Evolutionary conservation across 2,113 vertebrate species (phyloP).

Genomic region (Acrocephalus arundinaceus): DNA sequence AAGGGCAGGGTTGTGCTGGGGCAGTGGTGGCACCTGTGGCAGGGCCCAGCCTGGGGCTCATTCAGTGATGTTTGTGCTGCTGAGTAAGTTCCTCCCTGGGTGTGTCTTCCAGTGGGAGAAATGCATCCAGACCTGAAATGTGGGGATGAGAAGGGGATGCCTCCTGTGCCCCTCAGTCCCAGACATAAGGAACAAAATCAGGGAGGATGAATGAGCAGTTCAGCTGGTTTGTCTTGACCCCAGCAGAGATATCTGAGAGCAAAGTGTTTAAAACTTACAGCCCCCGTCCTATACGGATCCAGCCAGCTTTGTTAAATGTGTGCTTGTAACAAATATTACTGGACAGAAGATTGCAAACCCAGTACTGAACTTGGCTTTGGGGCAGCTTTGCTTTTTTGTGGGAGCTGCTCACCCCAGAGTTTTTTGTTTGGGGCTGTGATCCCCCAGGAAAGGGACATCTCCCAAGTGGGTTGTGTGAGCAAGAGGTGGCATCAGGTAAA

Average conservation of each 20-base stretch:
- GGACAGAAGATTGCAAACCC: background rate
- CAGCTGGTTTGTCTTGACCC: background rate
- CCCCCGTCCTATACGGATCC: background rate
- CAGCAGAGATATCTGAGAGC: background rate
- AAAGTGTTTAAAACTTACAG: background rate
- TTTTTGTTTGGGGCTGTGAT: background rate
- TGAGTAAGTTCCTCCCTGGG: background rate
- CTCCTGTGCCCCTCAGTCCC: no score
- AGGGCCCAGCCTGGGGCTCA: background rate
- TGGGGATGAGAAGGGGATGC: background rate
- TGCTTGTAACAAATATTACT: background rate
- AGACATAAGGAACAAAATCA: background rate
- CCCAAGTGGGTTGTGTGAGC: accelerated
- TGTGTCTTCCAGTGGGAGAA: accelerated
- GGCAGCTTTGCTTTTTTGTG: background rate
- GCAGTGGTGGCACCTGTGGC: background rate
- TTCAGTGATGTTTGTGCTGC: background rate
- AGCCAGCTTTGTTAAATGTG: background rate
- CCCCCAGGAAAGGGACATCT: background rate
- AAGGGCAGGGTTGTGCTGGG: background rate
- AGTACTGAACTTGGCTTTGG: background rate
- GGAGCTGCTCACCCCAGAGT: background rate
- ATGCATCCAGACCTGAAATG: accelerated
- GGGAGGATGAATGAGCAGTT: background rate
- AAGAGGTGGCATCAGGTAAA: background rate